Evolutionary conservation across 37 sponge, comb jelly and placozoan genomes (phyloP).

Genomic region (Halisarca cf. caerulea): DNA sequence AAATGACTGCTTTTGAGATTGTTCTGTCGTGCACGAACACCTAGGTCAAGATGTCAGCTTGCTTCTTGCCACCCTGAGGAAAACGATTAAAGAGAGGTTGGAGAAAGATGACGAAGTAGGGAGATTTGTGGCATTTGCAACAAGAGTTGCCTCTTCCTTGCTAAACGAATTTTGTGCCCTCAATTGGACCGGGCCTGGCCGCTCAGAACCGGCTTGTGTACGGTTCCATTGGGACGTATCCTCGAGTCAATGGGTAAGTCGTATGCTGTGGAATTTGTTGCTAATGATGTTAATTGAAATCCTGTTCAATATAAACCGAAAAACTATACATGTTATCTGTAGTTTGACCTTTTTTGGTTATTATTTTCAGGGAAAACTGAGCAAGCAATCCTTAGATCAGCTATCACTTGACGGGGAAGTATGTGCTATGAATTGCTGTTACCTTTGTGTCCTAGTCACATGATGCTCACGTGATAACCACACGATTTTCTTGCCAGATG

Average conservation of each 20-base stretch:
- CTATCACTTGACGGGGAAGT: constrained; percentile 66
- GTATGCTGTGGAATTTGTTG: no score
- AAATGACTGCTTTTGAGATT: no score
- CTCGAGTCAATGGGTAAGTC: background rate
- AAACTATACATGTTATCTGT: no score
- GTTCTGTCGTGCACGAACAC: no score
- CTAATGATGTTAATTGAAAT: no score
- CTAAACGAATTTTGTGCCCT: constrained; percentile 52
- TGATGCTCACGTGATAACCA: background rate
- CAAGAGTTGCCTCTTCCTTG: background rate
- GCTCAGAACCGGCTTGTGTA: background rate
- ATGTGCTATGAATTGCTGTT: background rate
- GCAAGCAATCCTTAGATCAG: constrained; percentile 15
- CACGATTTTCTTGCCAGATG: background rate
- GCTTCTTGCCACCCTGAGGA: no score
- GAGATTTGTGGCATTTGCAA: background rate
- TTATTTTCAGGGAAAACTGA: constrained; percentile 20
- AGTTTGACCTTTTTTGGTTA: no score
- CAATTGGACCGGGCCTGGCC: constrained; percentile 80
- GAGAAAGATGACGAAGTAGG: no score
- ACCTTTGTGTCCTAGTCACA: background rate
- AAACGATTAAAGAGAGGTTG: no score
- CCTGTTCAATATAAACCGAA: no score
- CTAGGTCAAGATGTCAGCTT: no score
- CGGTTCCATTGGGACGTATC: background rate